These are phyloP conservation scores for Frankliniella intonsa DNA, from an alignment of 2,888 invertebrate genomes.

Conservation along the genomic window DNA sequence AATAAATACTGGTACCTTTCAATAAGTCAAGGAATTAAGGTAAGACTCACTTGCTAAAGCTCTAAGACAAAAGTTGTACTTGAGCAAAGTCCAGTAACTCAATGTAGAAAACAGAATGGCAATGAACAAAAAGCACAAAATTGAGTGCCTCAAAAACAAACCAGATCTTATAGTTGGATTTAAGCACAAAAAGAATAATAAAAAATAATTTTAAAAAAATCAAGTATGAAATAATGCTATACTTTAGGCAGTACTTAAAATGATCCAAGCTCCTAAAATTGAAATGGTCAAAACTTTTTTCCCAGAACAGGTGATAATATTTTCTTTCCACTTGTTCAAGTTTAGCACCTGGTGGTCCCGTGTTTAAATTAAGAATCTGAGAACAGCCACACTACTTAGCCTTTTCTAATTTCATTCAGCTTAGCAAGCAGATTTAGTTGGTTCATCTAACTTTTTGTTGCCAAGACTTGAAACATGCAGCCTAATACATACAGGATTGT, in stretches of 20 bases:
- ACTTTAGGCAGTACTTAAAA: background rate
- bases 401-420: background rate
- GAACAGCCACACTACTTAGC: background rate
- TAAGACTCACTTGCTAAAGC: too few species aligned
- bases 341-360: conserved; percentile 5
- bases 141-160: too few species aligned
- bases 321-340: background rate
- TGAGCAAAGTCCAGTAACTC: too few species aligned
- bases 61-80: too few species aligned
- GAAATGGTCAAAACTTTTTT: background rate
- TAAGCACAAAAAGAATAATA: too few species aligned
- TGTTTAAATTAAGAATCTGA: background rate
- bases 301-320: background rate
- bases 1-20: too few species aligned
- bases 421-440: background rate
- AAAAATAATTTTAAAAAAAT: background rate
- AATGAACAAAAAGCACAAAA: too few species aligned
- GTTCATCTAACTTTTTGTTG: background rate
- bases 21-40: too few species aligned
- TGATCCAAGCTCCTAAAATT: background rate
- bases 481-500: too few species aligned
- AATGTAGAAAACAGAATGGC: too few species aligned
- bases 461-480: background rate
- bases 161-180: too few species aligned
- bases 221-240: background rate